Percentiles rank a stretch among this genome's conserved stretches.
These are phyloP conservation scores for Perdix hodgsoniae DNA, from an alignment of 2,797 vertebrate species.

Conservation along the genomic window DNA sequence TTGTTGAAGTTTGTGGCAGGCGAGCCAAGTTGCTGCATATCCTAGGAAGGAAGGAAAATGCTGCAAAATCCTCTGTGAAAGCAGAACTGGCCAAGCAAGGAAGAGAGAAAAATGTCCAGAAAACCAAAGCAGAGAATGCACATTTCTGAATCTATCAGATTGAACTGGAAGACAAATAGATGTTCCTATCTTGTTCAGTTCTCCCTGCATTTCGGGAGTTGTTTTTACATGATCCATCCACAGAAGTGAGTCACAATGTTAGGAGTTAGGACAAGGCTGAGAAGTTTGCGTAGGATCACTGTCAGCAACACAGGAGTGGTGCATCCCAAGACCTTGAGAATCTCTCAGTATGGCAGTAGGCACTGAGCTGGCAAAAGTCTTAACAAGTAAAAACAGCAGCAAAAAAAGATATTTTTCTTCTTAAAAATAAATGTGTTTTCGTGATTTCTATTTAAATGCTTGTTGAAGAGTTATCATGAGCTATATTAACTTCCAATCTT, in stretches of 20 bases:
- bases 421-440: neutral
- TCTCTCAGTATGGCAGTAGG: neutral
- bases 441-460: neutral
- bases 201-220: neutral
- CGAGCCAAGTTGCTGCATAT: neutral
- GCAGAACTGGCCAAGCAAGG: neutral
- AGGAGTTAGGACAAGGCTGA: neutral
- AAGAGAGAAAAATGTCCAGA: neutral
- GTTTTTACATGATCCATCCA: neutral
- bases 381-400: neutral
- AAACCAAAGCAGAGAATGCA: neutral
- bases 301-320: neutral
- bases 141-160: neutral
- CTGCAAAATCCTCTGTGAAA: neutral
- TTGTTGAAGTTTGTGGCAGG: neutral
- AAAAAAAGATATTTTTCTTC: neutral
- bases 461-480: neutral
- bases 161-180: neutral
- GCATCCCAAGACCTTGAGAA: neutral
- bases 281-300: neutral
- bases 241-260: neutral
- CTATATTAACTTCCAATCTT: neutral
- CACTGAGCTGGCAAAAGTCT: neutral
- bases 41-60: neutral
- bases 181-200: neutral